phyloP scores from a whole-genome alignment of 2,888 invertebrate genomes.

The Argyresthia albistria region DNA sequence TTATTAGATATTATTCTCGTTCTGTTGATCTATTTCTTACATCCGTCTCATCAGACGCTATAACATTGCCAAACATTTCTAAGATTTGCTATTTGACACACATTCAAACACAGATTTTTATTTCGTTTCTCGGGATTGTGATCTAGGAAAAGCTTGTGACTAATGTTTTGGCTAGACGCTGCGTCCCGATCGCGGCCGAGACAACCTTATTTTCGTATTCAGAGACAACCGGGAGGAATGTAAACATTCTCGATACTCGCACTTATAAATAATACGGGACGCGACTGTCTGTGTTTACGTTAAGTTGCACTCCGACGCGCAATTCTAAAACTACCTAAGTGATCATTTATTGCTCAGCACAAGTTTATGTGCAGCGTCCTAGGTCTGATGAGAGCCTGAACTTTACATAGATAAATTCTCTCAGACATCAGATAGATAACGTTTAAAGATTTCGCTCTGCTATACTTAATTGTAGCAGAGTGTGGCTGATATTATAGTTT shows the following conservation, averaged over 20 bases:
- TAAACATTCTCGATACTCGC: neutral
- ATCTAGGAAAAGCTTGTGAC: conserved; percentile 17
- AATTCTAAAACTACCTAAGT: too few relatives aligned
- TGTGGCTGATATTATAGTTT: too few relatives aligned
- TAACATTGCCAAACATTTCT: neutral
- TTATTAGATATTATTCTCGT: too few relatives aligned
- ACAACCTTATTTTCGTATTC: conserved; percentile 60
- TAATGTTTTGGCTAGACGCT: conserved; percentile 53
- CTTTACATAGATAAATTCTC: too few relatives aligned
- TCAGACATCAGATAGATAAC: too few relatives aligned
- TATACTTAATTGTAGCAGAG: too few relatives aligned
- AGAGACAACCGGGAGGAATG: conserved; percentile 40
- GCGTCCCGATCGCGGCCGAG: conserved; percentile 30
- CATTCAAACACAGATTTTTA: neutral
- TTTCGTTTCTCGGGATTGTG: neutral
- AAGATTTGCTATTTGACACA: neutral
- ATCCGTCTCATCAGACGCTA: neutral
- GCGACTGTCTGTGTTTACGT: neutral
- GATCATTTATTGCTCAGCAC: neutral
- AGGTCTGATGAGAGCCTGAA: too few relatives aligned
- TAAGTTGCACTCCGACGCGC: too few relatives aligned
- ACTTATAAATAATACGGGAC: neutral
- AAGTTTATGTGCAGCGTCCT: neutral
- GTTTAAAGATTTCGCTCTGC: too few relatives aligned
- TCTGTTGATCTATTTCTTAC: too few relatives aligned